These are phyloP conservation scores for Serinus canaria DNA, from an alignment of 2,113 vertebrate species.

Conservation along the genomic window DNA sequence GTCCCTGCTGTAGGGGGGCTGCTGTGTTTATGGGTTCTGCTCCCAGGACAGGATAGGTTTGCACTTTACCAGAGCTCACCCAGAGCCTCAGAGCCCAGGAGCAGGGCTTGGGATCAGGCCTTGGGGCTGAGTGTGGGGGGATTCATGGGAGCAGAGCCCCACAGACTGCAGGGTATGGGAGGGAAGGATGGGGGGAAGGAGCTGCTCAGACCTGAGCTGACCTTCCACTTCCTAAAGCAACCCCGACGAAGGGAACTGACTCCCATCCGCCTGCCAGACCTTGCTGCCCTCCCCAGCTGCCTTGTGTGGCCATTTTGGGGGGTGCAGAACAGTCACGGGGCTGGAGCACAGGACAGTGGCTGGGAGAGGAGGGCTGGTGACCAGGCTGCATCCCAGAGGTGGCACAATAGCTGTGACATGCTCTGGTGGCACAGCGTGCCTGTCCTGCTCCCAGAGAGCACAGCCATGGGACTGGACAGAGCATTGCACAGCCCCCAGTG, in stretches of 20 bases:
- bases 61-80: neutral
- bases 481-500: too few relatives aligned
- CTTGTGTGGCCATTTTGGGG: accelerated
- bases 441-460: too few relatives aligned
- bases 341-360: neutral
- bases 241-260: accelerated
- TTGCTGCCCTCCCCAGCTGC: accelerated
- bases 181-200: neutral
- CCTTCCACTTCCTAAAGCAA: neutral
- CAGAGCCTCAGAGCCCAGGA: neutral
- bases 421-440: neutral
- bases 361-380: neutral
- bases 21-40: neutral
- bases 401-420: neutral
- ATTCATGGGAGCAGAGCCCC: neutral
- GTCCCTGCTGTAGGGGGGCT: neutral
- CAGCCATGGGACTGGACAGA: accelerated
- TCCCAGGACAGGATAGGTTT: neutral
- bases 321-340: accelerated
- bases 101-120: accelerated
- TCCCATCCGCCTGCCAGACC: neutral
- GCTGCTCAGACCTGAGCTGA: neutral
- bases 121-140: neutral
- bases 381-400: neutral
- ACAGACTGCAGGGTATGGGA: neutral